phyloP scores from a whole-genome alignment of 2,888 invertebrate species.

The Watsonalla cultraria region DNA sequence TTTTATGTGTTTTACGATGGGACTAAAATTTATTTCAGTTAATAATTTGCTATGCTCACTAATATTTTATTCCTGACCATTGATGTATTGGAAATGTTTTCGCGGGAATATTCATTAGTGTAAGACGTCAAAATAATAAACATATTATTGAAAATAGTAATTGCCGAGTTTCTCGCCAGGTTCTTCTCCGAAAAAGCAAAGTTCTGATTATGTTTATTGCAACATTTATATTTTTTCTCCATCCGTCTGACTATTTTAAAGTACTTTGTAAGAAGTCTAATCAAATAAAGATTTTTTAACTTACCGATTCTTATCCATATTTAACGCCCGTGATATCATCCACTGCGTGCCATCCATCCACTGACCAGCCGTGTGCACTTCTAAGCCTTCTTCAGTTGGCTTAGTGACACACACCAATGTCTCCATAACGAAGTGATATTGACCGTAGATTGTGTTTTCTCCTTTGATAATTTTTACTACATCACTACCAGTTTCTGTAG shows the following conservation, averaged over 20 bases:
- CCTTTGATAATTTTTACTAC: constrained; percentile 63
- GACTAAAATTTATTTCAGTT: too few relatives aligned
- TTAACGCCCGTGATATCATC: constrained; percentile 72
- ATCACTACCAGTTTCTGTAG: constrained; percentile 37
- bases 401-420: constrained; percentile 79
- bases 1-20: too few relatives aligned
- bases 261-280: too few relatives aligned
- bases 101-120: too few relatives aligned
- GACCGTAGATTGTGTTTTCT: constrained; percentile 68
- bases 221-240: too few relatives aligned
- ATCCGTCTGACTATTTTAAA: too few relatives aligned
- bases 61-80: too few relatives aligned
- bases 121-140: too few relatives aligned
- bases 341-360: constrained; percentile 77
- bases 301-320: constrained; percentile 79
- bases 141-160: too few relatives aligned
- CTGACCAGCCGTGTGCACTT: constrained; percentile 80
- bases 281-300: not conserved
- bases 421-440: constrained; percentile 88
- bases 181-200: not conserved
- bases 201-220: too few relatives aligned
- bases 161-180: not conserved
- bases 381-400: constrained; percentile 83
- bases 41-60: too few relatives aligned
- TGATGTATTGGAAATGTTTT: too few relatives aligned